These are phyloP conservation scores for Rhinoderma darwinii DNA, from an alignment of 2,113 vertebrate species.

Conservation along the genomic window DNA sequence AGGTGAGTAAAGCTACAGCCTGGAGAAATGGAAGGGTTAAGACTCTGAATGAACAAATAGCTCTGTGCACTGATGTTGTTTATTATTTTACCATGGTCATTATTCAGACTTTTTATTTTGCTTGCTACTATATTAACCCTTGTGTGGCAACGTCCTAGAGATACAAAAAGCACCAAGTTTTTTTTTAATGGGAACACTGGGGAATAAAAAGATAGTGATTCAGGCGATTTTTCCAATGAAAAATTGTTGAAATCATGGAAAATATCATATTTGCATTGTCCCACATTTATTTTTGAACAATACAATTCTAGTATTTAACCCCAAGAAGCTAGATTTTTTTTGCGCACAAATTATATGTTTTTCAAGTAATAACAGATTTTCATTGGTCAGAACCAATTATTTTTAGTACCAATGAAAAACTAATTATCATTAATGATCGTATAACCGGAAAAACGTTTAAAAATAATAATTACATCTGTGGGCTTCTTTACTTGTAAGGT, in stretches of 20 bases:
- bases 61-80: background rate
- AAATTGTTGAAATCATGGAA: background rate
- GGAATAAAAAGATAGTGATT: background rate
- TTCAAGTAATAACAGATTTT: no score
- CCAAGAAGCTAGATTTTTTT: no score
- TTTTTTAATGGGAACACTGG: background rate
- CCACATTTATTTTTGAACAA: no score
- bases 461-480: no score
- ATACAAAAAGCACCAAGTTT: background rate
- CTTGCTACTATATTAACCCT: background rate
- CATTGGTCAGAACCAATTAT: no score
- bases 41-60: background rate
- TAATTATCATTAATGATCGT: no score
- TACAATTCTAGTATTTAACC: no score
- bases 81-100: background rate
- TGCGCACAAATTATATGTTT: no score
- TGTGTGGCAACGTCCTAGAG: background rate
- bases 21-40: constrained; percentile 3
- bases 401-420: no score
- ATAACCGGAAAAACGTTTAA: no score
- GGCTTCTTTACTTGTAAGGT: no score
- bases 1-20: background rate
- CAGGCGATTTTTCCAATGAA: background rate
- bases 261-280: background rate
- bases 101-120: background rate